Evolutionary conservation across 1,140 invertebrate genomes (phyloP).

Genomic region (Drosophila ambigua): DNA sequence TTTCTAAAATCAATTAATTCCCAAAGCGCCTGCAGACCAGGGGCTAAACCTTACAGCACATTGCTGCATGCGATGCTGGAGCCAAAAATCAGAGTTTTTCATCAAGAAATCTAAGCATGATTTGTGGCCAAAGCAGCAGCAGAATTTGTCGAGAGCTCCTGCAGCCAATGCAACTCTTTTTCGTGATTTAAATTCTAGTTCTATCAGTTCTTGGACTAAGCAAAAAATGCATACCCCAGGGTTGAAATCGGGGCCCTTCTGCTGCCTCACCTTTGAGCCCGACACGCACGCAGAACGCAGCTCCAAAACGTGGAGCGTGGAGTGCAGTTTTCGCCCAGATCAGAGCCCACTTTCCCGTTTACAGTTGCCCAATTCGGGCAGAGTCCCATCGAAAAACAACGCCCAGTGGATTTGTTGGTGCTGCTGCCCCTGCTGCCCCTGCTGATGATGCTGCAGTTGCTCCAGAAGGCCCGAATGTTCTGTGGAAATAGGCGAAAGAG

Average conservation of each 20-base stretch:
- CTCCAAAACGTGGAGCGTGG: slow-evolving; percentile 41
- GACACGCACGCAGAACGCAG: slow-evolving; percentile 37
- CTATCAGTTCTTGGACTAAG: neutral
- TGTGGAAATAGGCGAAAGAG: slow-evolving; percentile 3
- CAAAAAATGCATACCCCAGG: slow-evolving; percentile 1
- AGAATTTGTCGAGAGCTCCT: too few species aligned
- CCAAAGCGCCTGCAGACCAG: too few species aligned
- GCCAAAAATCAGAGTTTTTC: too few species aligned
- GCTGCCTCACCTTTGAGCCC: slow-evolving; percentile 24
- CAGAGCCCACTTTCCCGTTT: slow-evolving; percentile 3
- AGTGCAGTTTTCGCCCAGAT: neutral
- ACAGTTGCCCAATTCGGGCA: slow-evolving; percentile 21
- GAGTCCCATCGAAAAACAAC: slow-evolving; percentile 58
- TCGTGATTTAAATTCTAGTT: neutral
- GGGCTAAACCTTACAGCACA: too few species aligned
- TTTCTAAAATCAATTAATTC: too few species aligned
- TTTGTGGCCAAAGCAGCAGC: too few species aligned
- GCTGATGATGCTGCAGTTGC: slow-evolving; percentile 40
- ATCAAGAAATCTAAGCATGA: too few species aligned
- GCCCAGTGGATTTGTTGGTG: slow-evolving; percentile 62
- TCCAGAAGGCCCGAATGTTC: slow-evolving; percentile 25
- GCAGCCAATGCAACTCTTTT: too few species aligned
- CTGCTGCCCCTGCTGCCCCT: slow-evolving; percentile 16
- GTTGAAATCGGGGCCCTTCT: slow-evolving; percentile 24
- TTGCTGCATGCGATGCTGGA: too few species aligned